A percentile compares a stretch with the other conserved stretches of the same genome.
Evolutionary conservation across 2,797 vertebrate species (phyloP).

Genomic region (Triplophysa yarkandensis): DNA sequence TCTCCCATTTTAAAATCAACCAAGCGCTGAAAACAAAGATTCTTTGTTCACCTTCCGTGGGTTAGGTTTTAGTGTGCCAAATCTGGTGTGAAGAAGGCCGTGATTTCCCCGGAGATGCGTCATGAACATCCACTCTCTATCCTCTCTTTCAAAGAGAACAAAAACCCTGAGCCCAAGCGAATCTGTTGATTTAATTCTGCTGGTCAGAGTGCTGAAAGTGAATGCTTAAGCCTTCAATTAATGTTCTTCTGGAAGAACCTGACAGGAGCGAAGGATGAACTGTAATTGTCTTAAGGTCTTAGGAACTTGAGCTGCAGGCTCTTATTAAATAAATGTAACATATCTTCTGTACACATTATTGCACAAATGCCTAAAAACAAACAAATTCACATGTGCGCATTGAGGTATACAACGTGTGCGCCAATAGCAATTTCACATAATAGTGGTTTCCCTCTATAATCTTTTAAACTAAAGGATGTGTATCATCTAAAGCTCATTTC

Average conservation of each 20-base stretch:
- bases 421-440: conserved; percentile 43
- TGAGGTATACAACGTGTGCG: conserved; percentile 22
- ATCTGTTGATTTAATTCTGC: neutral
- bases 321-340: conserved; percentile 7
- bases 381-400: conserved; percentile 40
- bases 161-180: conserved; percentile 12
- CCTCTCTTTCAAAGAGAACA: conserved; percentile 31
- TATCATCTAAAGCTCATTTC: conserved; percentile 26
- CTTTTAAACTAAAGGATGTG: conserved; percentile 50
- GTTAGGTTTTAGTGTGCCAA: conserved; percentile 23
- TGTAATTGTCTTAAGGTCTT: conserved; percentile 14
- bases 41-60: neutral
- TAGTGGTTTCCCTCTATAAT: conserved; percentile 35
- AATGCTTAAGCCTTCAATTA: neutral
- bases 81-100: conserved; percentile 20
- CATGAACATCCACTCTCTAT: conserved; percentile 24
- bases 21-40: conserved; percentile 35
- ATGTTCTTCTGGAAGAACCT: neutral
- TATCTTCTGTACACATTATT: neutral
- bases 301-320: neutral
- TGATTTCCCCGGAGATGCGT: conserved; percentile 27
- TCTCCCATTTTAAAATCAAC: conserved; percentile 24
- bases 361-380: conserved; percentile 13
- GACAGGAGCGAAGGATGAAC: neutral
- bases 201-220: neutral